Evolutionary conservation across 2,797 vertebrate genomes (phyloP).

Genomic region (Anguilla obscura): DNA sequence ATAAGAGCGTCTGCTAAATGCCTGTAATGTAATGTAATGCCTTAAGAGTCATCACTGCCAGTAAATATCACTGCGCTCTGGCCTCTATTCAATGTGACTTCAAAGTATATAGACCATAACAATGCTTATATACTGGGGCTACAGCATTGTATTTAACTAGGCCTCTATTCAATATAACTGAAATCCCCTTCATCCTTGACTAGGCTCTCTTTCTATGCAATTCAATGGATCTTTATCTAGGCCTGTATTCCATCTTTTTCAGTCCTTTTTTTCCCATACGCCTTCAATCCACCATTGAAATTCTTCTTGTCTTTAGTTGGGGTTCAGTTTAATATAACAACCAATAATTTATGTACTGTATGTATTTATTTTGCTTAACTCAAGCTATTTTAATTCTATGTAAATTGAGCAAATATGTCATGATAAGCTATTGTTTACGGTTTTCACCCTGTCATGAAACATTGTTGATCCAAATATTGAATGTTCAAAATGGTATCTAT

Average conservation of each 20-base stretch:
- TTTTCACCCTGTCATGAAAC: too few species aligned
- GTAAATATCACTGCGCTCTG: background rate
- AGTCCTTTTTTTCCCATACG: background rate
- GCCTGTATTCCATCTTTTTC: background rate
- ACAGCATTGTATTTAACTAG: background rate
- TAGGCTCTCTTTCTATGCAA: background rate
- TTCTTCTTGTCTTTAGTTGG: too few species aligned
- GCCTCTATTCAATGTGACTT: background rate
- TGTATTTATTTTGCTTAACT: too few species aligned
- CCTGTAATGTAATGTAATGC: too few species aligned
- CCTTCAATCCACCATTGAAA: background rate
- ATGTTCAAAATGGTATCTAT: too few species aligned
- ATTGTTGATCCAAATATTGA: too few species aligned
- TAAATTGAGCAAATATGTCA: too few species aligned
- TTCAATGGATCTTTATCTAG: background rate
- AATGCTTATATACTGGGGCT: background rate
- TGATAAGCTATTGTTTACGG: too few species aligned
- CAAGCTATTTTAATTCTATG: too few species aligned
- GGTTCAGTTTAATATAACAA: too few species aligned
- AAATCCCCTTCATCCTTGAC: background rate
- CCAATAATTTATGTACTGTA: too few species aligned
- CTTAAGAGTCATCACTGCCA: background rate
- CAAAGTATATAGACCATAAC: background rate
- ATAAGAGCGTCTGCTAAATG: too few species aligned
- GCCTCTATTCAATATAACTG: background rate